Evolutionary conservation across 2,797 vertebrate species (phyloP).

Genomic region (Dendrocincla fuliginosa): DNA sequence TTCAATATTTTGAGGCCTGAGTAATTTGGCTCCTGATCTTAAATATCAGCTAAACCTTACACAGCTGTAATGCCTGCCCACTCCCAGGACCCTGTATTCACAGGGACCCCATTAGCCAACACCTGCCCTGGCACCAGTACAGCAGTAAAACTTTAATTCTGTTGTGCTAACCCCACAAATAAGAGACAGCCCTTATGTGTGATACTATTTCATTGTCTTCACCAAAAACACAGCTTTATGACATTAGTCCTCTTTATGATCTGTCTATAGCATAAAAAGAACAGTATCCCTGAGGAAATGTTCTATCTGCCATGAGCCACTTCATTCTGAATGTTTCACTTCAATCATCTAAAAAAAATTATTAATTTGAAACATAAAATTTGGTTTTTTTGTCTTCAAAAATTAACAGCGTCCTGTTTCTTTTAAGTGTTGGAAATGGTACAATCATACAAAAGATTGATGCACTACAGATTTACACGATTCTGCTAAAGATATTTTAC

Average conservation of each 20-base stretch:
- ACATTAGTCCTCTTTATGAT: not conserved
- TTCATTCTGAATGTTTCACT: not conserved
- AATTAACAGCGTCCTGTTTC: not conserved
- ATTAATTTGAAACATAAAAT: too few relatives aligned
- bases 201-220: not conserved
- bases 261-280: not conserved
- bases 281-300: not conserved
- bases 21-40: not conserved
- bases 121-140: not conserved
- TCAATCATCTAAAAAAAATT: not conserved
- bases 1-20: not conserved
- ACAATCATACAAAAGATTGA: not conserved
- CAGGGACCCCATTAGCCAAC: not conserved
- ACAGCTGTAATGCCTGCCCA: accelerated
- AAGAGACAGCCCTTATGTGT: not conserved
- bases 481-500: not conserved
- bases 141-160: not conserved
- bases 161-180: not conserved
- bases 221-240: not conserved
- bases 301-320: not conserved
- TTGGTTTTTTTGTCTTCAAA: not conserved
- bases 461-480: not conserved
- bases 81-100: not conserved
- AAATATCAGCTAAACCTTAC: not conserved
- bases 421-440: not conserved